Base-by-base conservation (phyloP, 2,888 invertebrate species). In the Rambutsinella grinnellia region DNA sequence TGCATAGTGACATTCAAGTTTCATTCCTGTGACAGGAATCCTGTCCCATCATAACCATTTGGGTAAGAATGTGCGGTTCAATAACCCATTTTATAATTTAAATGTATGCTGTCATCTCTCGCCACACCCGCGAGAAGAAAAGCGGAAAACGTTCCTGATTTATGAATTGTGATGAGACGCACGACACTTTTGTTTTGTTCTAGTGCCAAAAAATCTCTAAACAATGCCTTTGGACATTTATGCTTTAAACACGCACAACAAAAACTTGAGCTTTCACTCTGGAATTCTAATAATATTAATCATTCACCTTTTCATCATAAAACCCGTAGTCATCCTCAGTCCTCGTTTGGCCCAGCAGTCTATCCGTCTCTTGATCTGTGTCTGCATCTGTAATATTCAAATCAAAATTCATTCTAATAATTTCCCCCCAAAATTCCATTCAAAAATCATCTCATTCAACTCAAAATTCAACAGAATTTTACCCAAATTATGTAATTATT, bases 321-420 rank as follows among this genome's bases (percentile, higher is more conserved):
- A 95, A 95, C 76, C 95, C 94, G 86, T 94, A 94, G 87, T 95
- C 95, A 85, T 95, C 95, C 56, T 84, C 84, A n/a, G 95, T 93
- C 82, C 96, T 89, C 87, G 97, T 97, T 86, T 97, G 97, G 19
- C 97, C 97, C 77, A 98, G 90, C 79, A 98, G 88, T 84, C 97
- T 90, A 87, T 98, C 98, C n/a, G 98, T 98, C 88, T 98, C 98
- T 84, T 97, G 91, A 87, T 99, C 98, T 0, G 98, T 99, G 86
- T 98, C 98, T 26, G 96, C 95, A 88, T 96, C 96, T 86, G 80
- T 54, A n/a, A n/a, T n/a, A n/a, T n/a, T n/a, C n/a, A n/a, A n/a
- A n/a, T n/a, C n/a, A n/a, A n/a, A 79, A 65, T 54, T 23, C 54
- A 49, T n/a, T n/a, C n/a, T n/a, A n/a, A n/a, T n/a, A n/a, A n/a